Conservation (phyloP, 2,797 vertebrate species). For the Vultur gryphus region DNA sequence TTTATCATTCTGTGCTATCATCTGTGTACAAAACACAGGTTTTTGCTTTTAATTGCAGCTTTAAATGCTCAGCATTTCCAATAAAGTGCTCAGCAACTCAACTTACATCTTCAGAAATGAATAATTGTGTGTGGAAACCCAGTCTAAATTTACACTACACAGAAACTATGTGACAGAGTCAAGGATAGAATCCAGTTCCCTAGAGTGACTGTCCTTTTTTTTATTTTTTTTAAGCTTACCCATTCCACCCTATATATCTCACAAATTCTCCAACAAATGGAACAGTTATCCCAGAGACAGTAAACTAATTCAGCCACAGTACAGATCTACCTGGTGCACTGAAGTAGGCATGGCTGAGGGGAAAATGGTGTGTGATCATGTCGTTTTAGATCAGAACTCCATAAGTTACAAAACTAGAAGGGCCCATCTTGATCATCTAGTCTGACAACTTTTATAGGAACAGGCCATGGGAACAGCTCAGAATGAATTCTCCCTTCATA, state of each 20-base stretch:
- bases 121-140: background rate
- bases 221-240: background rate
- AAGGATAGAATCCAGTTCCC: background rate
- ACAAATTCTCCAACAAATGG: background rate
- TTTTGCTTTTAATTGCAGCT: background rate
- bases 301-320: background rate
- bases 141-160: background rate
- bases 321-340: constrained; percentile 12
- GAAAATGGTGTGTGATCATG: background rate
- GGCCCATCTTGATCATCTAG: constrained; percentile 40
- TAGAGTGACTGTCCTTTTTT: background rate
- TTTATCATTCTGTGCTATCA: background rate
- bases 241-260: background rate
- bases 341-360: background rate
- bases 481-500: constrained; percentile 45
- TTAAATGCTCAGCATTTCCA: background rate
- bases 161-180: background rate
- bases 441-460: constrained; percentile 39
- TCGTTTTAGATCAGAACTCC: constrained; percentile 35
- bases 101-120: background rate
- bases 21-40: background rate
- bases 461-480: background rate
- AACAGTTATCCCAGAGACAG: background rate
- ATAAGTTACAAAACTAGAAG: background rate
- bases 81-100: background rate